These are phyloP conservation scores for Serranus cabrilla DNA, from an alignment of 2,797 vertebrate genomes.

Conservation along the genomic window DNA sequence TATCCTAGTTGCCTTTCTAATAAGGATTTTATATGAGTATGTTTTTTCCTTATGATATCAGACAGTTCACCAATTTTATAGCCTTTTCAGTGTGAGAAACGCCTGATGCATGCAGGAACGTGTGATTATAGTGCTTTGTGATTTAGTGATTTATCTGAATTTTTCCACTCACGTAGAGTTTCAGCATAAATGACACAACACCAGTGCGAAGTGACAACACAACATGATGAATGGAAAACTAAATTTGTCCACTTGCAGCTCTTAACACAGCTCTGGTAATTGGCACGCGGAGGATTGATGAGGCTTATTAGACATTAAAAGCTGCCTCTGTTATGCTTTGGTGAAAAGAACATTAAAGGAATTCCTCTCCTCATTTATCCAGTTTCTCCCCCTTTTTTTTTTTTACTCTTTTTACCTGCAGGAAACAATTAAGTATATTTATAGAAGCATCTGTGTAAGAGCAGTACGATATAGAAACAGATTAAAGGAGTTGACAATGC, in stretches of 20 bases:
- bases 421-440: constrained; percentile 33
- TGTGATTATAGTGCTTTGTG: not conserved
- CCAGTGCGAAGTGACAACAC: constrained; percentile 33
- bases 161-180: constrained; percentile 9
- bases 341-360: constrained; percentile 37
- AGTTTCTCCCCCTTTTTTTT: not conserved
- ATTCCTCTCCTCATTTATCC: not conserved
- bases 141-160: constrained; percentile 1
- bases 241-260: constrained; percentile 37
- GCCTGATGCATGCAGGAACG: not conserved
- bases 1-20: not conserved
- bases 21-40: not conserved
- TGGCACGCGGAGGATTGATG: constrained; percentile 37
- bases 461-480: not conserved
- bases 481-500: not conserved
- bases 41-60: not conserved
- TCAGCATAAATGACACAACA: constrained; percentile 17
- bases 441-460: not conserved
- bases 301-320: constrained; percentile 50
- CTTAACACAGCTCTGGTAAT: constrained; percentile 41
- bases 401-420: constrained; percentile 26
- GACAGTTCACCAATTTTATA: not conserved
- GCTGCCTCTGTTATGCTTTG: constrained; percentile 9
- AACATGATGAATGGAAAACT: constrained; percentile 41
- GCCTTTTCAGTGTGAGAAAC: not conserved